Evolutionary conservation across 1,140 invertebrate species (phyloP).

Genomic region (Drosophila pandora): DNA sequence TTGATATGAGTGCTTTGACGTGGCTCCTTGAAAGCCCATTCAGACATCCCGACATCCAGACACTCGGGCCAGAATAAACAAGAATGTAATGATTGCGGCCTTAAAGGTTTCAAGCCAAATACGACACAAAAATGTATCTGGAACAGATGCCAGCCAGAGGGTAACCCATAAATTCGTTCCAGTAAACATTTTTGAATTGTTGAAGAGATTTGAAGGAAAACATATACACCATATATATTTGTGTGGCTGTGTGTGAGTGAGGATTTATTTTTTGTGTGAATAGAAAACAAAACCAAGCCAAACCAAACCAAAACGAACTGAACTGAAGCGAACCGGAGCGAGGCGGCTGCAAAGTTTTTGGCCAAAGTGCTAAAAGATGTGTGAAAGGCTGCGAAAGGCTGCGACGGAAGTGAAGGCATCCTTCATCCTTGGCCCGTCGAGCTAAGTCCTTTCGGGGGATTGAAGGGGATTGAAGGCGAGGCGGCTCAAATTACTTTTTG

Average conservation of each 20-base stretch:
- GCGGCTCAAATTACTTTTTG: constrained; percentile 69
- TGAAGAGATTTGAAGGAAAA: constrained; percentile 68
- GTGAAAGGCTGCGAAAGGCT: constrained; percentile 73
- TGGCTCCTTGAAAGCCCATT: constrained; percentile 7
- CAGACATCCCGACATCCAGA: background rate
- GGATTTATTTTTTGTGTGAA: constrained; percentile 18
- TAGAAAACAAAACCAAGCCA: constrained; percentile 3
- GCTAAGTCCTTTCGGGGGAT: constrained; percentile 36
- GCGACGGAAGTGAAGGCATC: constrained; percentile 47
- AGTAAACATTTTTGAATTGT: constrained; percentile 74
- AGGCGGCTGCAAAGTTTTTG: constrained; percentile 36
- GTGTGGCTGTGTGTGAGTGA: constrained; percentile 14
- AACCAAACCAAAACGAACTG: background rate
- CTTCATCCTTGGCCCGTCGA: background rate
- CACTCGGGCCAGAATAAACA: constrained; percentile 27
- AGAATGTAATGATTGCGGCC: constrained; percentile 34
- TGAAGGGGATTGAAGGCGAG: background rate
- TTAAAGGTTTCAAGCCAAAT: constrained; percentile 30
- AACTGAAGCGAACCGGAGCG: constrained; percentile 5
- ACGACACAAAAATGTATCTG: constrained; percentile 2
- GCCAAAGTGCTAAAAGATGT: constrained; percentile 72
- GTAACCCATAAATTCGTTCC: constrained; percentile 57
- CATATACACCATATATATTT: constrained; percentile 12
- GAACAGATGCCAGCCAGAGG: constrained; percentile 33
- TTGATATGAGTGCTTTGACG: constrained; percentile 34